Evolutionary conservation across 2,113 vertebrate species (phyloP), one percentile per base, ranked within the genome.

Genomic region (Petrocephalus microphthalmus): DNA sequence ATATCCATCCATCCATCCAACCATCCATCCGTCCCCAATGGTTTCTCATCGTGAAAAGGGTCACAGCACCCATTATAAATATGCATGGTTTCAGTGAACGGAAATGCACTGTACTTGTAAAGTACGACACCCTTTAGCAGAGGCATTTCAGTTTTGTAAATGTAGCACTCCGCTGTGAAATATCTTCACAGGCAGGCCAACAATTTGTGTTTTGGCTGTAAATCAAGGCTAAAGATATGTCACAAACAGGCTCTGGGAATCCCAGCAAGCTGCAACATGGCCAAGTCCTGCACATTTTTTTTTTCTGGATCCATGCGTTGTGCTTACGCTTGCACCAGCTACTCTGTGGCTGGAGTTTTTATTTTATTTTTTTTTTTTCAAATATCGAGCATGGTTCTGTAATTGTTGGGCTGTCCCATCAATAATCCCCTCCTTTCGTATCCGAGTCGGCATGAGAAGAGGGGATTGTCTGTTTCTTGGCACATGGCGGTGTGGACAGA

Each of bases 191-290:
- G 52, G 53, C 56, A 88, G 89, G 52, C 64, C 86, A 89, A 85
- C 56, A 89, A 86, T 89, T 87, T 90, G 64, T 54, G 64, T 82
- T 86, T 89, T 89, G 64, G 87, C 88, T 85, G 86, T 45, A 74
- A 85, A 86, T 52, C 86, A 88, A 54, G 33, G 60, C 83, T 60
- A 87, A 54, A 83, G 64, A 90, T 88, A 83, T 88, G 85, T 87
- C 56, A 87, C 56, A 52, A 87, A 87, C 17, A 29, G 49, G 57
- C 74, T 88, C 85, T 90, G 88, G 88, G 88, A 87, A 87, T 89
- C 89, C 45, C 47, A 17, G 85, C 71, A 87, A 67, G 85, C 88
- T 82, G 67, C 33, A 25, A 71, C 54, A 53, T 20, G 67, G 88
- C 86, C 88, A 86, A 82, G 84, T 56, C 67, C 60, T 54, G 33